A percentile compares a stretch with the other conserved stretches of the same genome.
Evolutionary conservation across 2,888 invertebrate genomes (phyloP).

Genomic region (Coleophora deauratella): DNA sequence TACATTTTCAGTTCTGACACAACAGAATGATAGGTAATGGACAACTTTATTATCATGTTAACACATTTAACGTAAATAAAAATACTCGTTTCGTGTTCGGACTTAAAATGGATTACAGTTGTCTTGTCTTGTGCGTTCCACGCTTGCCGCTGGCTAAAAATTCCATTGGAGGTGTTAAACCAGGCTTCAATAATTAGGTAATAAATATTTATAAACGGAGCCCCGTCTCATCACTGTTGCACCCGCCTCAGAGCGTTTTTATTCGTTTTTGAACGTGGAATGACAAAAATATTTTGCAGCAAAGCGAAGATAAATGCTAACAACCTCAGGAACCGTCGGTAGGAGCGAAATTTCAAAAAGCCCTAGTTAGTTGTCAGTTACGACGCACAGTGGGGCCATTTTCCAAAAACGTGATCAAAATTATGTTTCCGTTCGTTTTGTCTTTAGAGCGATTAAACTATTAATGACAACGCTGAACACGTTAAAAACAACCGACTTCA

Average conservation of each 20-base stretch:
- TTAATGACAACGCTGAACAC: too few species aligned
- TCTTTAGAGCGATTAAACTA: too few species aligned
- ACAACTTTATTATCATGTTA: slow-evolving; percentile 43
- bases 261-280: slow-evolving; percentile 38
- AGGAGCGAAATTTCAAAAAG: slow-evolving; percentile 17
- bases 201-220: slow-evolving; percentile 68
- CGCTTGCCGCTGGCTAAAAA: slow-evolving; percentile 39
- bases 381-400: too few species aligned
- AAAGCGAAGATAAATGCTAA: slow-evolving; percentile 35
- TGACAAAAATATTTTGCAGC: slow-evolving; percentile 20
- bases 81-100: slow-evolving; percentile 6
- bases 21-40: slow-evolving; percentile 38
- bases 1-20: slow-evolving; percentile 17
- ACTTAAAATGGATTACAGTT: slow-evolving; percentile 20
- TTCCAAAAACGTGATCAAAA: too few species aligned
- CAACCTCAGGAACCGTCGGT: too few species aligned
- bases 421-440: too few species aligned
- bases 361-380: background rate
- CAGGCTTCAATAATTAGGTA: slow-evolving; percentile 55
- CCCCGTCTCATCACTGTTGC: slow-evolving; percentile 39
- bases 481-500: too few species aligned
- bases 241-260: slow-evolving; percentile 31
- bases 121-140: slow-evolving; percentile 27
- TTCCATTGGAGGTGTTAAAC: slow-evolving; percentile 47
- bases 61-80: slow-evolving; percentile 28